Evolutionary conservation across 37 sponge, comb jelly and placozoan species (phyloP).

Genomic region (Dysidea cf. avara): DNA sequence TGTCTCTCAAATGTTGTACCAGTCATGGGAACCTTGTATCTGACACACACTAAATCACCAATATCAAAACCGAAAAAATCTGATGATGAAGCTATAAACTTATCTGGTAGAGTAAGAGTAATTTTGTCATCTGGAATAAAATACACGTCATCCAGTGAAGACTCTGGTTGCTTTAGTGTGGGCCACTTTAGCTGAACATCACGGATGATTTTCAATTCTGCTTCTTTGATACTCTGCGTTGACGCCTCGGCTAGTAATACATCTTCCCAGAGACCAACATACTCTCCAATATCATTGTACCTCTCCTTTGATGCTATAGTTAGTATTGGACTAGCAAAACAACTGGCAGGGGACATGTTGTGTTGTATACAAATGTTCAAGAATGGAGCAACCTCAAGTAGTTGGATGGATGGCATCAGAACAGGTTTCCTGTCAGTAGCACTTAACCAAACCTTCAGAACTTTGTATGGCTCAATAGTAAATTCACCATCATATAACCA

Average conservation of each 20-base stretch:
- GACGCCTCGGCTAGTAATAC: constrained; percentile 49
- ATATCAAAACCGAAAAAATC: constrained; percentile 12
- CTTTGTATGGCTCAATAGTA: constrained; percentile 10
- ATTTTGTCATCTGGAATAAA: constrained; percentile 1
- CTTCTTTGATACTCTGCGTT: constrained; percentile 25
- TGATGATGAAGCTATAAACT: background rate
- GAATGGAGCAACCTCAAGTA: constrained; percentile 33
- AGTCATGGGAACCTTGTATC: constrained; percentile 20
- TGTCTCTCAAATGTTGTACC: too few relatives aligned
- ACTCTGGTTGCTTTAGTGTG: background rate
- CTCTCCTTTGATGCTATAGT: constrained; percentile 14
- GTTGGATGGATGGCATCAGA: constrained; percentile 25
- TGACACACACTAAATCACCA: constrained; percentile 45
- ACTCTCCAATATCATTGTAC: constrained; percentile 37
- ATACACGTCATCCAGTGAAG: constrained; percentile 24
- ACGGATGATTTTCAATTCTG: constrained; percentile 13
- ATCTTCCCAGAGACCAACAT: constrained; percentile 43
- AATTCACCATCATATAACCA: constrained; percentile 6
- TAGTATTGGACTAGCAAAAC: constrained; percentile 37
- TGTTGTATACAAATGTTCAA: constrained; percentile 46
- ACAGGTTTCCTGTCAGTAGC: background rate
- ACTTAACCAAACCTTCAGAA: constrained; percentile 20
- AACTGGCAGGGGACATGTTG: constrained; percentile 28
- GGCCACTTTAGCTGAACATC: constrained; percentile 29
- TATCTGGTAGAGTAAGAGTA: constrained; percentile 9